Evolutionary conservation across 2,113 vertebrate genomes (phyloP).

Genomic region (Rhinichthys klamathensis): DNA sequence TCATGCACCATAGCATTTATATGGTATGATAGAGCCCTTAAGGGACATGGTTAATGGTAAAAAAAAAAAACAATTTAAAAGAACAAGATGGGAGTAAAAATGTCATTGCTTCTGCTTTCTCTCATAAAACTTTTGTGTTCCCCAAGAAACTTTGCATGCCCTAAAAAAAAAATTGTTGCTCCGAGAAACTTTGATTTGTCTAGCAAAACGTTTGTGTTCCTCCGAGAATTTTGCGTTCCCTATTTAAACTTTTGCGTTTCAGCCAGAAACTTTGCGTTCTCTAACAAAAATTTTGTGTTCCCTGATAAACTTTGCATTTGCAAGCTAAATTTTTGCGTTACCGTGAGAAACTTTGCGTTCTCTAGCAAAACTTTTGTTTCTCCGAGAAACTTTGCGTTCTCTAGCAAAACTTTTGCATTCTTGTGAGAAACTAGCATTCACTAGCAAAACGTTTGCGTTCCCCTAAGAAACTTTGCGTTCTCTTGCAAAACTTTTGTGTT

Average conservation of each 20-base stretch:
- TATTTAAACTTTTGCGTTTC: not conserved
- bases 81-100: not conserved
- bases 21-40: not conserved
- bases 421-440: too few relatives aligned
- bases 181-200: not conserved
- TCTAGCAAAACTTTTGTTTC: too few relatives aligned
- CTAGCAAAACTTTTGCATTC: not conserved
- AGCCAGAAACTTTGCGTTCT: not conserved
- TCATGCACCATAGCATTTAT: too few relatives aligned
- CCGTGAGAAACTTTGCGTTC: not conserved
- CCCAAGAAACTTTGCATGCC: not conserved
- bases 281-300: not conserved
- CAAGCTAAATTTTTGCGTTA: fast-evolving
- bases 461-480: not conserved
- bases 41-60: not conserved
- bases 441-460: not conserved
- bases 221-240: not conserved
- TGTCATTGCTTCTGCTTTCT: not conserved
- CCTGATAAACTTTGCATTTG: not conserved
- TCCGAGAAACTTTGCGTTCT: not conserved
- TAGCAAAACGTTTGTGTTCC: not conserved
- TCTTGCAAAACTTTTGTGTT: not conserved
- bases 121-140: not conserved
- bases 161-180: not conserved
- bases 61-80: not conserved